Conservation (phyloP, 2,113 vertebrate species). For the Athene cunicularia region DNA sequence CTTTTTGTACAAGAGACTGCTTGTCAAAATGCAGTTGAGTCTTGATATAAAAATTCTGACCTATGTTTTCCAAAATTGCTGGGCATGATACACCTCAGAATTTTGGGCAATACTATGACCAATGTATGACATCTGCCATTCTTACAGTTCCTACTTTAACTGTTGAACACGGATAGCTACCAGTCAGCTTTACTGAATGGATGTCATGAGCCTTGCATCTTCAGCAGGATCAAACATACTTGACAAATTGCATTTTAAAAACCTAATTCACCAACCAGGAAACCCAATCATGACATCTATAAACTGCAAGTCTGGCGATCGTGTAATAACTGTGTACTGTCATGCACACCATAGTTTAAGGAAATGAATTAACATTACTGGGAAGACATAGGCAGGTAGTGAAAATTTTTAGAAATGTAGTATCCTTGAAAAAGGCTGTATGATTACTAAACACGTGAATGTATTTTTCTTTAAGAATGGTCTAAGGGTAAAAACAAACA, state of each 20-base stretch:
- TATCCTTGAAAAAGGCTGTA: background rate
- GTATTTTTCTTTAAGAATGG: background rate
- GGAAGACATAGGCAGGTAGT: background rate
- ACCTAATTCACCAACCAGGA: background rate
- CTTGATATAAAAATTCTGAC: background rate
- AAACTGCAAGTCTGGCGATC: background rate
- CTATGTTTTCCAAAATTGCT: background rate
- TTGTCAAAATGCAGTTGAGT: background rate
- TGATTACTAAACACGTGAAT: background rate
- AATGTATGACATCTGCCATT: background rate
- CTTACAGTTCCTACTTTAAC: background rate
- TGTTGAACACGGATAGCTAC: background rate
- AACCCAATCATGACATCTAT: background rate
- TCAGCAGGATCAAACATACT: background rate
- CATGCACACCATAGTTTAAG: background rate
- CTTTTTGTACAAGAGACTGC: background rate
- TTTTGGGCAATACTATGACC: background rate
- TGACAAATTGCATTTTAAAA: background rate
- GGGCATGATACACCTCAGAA: background rate
- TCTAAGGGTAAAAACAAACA: background rate
- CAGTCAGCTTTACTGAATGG: background rate
- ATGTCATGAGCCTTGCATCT: background rate
- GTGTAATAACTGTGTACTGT: rapidly evolving
- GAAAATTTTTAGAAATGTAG: background rate
- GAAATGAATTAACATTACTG: background rate